Conservation (phyloP, 2,113 vertebrate species). For the Lamprologus speciosus region DNA sequence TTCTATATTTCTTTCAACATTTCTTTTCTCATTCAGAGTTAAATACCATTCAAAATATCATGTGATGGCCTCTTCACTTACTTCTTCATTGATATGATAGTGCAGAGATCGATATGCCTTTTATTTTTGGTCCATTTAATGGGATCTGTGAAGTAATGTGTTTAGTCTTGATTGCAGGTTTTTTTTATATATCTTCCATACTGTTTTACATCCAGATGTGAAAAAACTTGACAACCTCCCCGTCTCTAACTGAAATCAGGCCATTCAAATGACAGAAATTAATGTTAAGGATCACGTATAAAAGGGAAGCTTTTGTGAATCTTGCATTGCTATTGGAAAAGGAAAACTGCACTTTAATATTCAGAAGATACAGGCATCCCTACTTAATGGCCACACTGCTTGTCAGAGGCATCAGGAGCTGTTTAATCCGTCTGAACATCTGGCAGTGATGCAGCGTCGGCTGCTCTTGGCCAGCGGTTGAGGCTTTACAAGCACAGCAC, state of each 20-base stretch:
- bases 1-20: neutral
- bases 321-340: neutral
- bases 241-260: neutral
- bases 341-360: neutral
- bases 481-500: slow-evolving; percentile 42
- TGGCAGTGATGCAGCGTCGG: slow-evolving; percentile 34
- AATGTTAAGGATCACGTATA: neutral
- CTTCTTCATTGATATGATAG: neutral
- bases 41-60: neutral
- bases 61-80: neutral
- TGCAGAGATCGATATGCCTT: neutral
- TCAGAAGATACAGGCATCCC: neutral
- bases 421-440: slow-evolving; percentile 51
- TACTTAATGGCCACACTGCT: neutral
- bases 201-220: slow-evolving; percentile 3
- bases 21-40: neutral
- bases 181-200: no score
- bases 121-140: neutral
- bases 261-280: neutral
- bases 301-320: neutral
- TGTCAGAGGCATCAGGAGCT: slow-evolving; percentile 3
- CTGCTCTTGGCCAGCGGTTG: slow-evolving; percentile 31
- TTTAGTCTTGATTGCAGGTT: neutral
- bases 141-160: neutral
- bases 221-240: neutral